Conservation (phyloP, 2,888 invertebrate species). For the Brachyptera putata region DNA sequence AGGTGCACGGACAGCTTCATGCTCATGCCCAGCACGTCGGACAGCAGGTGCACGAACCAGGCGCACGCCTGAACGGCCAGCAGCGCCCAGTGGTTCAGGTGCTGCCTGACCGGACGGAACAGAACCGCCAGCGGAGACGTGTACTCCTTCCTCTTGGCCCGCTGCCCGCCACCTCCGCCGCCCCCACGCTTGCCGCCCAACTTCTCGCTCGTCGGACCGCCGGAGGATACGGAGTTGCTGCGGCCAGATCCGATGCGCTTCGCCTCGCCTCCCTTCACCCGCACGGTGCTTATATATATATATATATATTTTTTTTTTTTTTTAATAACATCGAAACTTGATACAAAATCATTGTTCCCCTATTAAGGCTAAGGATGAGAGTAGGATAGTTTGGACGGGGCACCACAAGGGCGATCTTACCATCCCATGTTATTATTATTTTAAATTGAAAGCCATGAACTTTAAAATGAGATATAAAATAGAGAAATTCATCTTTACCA, state of each 20-base stretch:
- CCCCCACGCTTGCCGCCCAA: slow-evolving; percentile 6
- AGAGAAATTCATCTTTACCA: too few relatives aligned
- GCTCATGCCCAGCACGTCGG: slow-evolving; percentile 76
- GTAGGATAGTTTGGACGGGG: too few relatives aligned
- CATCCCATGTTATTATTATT: too few relatives aligned
- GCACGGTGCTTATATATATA: slow-evolving; percentile 30
- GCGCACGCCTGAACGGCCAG: slow-evolving; percentile 56
- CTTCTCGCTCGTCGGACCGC: too few relatives aligned
- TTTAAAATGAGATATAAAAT: too few relatives aligned
- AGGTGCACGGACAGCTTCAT: slow-evolving; percentile 64
- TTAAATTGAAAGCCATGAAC: too few relatives aligned
- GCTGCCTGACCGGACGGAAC: slow-evolving; percentile 48
- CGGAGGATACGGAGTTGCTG: slow-evolving; percentile 4
- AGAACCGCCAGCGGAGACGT: slow-evolving; percentile 38
- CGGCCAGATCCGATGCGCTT: slow-evolving; percentile 4
- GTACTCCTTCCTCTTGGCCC: background rate
- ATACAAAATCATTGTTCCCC: too few relatives aligned
- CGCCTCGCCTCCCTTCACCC: slow-evolving; percentile 29
- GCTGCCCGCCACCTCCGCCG: background rate
- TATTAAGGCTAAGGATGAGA: too few relatives aligned
- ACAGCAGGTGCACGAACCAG: slow-evolving; percentile 75
- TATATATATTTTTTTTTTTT: too few relatives aligned
- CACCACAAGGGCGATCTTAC: too few relatives aligned
- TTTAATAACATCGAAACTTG: too few relatives aligned
- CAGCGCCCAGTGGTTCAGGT: slow-evolving; percentile 53